phyloP scores from a whole-genome alignment of 2,888 invertebrate species.

The Agrypnus murinus region DNA sequence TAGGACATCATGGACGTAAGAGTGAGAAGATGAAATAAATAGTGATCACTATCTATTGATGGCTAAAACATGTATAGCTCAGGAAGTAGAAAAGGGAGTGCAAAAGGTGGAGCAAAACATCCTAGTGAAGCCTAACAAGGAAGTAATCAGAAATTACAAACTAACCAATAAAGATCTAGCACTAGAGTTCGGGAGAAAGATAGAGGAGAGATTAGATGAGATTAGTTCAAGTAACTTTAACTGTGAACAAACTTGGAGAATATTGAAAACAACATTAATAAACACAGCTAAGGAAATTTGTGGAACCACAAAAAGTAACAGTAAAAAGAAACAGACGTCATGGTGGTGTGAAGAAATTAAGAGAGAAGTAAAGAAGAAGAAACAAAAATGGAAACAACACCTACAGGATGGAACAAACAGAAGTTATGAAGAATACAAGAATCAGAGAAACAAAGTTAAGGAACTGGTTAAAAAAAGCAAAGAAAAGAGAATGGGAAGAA shows the following conservation, averaged over 20 bases:
- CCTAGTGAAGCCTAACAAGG: background rate
- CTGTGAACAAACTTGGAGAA: constrained; percentile 2
- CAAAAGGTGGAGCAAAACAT: constrained; percentile 4
- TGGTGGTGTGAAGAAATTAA: constrained; percentile 32
- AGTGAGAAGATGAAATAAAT: background rate
- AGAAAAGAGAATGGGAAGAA: constrained; percentile 25
- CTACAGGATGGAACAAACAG: background rate
- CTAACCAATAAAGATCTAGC: background rate
- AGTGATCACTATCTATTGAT: too few relatives aligned
- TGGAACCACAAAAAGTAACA: background rate
- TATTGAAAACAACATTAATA: constrained; percentile 15
- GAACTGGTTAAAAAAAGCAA: constrained; percentile 14
- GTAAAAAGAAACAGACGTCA: background rate
- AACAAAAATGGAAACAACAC: constrained; percentile 24
- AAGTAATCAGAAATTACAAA: too few relatives aligned
- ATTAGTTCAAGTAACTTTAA: constrained; percentile 9
- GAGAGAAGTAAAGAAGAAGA: constrained; percentile 22
- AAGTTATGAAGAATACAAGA: constrained; percentile 19
- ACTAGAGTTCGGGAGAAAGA: background rate
- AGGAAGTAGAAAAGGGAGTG: background rate
- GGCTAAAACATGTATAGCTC: background rate
- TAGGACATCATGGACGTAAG: background rate
- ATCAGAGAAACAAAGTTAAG: constrained; percentile 22
- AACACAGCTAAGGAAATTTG: constrained; percentile 9
- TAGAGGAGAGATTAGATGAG: constrained; percentile 2